A percentile compares a stretch with the other conserved stretches of the same genome.
phyloP scores from a whole-genome alignment of 2,888 invertebrate species.

The Lissonota sp. region DNA sequence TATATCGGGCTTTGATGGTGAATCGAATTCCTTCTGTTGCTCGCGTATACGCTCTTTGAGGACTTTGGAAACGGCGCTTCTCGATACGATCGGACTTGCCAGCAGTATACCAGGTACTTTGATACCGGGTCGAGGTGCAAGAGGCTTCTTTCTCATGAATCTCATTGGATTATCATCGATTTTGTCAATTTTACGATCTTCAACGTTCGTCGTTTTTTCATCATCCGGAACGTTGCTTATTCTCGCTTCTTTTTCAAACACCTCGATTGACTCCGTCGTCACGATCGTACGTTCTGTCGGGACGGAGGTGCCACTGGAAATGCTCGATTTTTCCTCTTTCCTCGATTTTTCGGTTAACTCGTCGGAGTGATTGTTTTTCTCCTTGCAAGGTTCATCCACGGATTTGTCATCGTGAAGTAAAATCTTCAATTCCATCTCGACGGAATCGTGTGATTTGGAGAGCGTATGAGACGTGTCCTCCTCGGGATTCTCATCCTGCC shows the following conservation, averaged over 20 bases:
- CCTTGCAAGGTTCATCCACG: conserved; percentile 14
- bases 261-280: neutral
- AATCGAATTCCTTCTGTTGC: conserved; percentile 83
- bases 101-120: conserved; percentile 80
- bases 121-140: conserved; percentile 66
- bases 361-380: neutral
- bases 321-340: neutral
- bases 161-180: conserved; percentile 11
- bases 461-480: conserved; percentile 70
- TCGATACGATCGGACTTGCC: conserved; percentile 85
- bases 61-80: conserved; percentile 85
- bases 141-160: conserved; percentile 46
- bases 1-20: conserved; percentile 83
- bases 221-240: neutral
- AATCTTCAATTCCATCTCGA: conserved; percentile 78
- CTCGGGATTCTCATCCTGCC: conserved; percentile 80
- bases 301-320: neutral
- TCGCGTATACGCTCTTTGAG: conserved; percentile 85
- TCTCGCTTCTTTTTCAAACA: neutral
- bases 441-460: conserved; percentile 73
- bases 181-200: conserved; percentile 31
- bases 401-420: conserved; percentile 76
- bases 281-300: conserved; percentile 1
- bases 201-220: neutral
- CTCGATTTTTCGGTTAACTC: neutral